These are phyloP conservation scores for Molothrus ater DNA, from an alignment of 2,797 vertebrate species.

Conservation along the genomic window DNA sequence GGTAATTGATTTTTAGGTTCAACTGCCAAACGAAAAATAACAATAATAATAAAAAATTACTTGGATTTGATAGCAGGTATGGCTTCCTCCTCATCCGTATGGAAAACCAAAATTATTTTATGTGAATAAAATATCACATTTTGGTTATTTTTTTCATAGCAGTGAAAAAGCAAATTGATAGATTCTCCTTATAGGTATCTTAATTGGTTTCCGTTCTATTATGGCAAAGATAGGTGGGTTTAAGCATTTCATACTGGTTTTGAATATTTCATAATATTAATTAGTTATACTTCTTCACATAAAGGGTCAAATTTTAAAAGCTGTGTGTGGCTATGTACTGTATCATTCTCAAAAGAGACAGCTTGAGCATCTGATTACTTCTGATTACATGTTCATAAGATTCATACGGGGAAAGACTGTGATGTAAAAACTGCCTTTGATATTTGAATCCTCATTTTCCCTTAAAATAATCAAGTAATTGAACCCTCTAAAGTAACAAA, in stretches of 20 bases:
- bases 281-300: neutral
- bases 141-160: neutral
- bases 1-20: constrained; percentile 51
- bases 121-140: neutral
- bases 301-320: neutral
- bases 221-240: neutral
- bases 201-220: neutral
- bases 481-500: neutral
- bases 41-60: constrained; percentile 41
- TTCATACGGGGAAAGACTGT: neutral
- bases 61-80: neutral
- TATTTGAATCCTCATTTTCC: neutral
- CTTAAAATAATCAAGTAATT: neutral
- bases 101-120: neutral
- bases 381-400: neutral
- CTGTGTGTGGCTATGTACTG: neutral
- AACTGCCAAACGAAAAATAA: constrained; percentile 33
- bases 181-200: neutral
- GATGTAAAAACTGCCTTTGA: neutral
- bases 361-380: neutral
- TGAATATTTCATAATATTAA: neutral
- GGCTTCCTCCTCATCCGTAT: neutral
- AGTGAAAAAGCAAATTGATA: neutral
- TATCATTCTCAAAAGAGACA: neutral
- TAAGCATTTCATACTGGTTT: neutral